phyloP scores from a whole-genome alignment of 2,113 vertebrate genomes.

The Campylorhamphus procurvoides region DNA sequence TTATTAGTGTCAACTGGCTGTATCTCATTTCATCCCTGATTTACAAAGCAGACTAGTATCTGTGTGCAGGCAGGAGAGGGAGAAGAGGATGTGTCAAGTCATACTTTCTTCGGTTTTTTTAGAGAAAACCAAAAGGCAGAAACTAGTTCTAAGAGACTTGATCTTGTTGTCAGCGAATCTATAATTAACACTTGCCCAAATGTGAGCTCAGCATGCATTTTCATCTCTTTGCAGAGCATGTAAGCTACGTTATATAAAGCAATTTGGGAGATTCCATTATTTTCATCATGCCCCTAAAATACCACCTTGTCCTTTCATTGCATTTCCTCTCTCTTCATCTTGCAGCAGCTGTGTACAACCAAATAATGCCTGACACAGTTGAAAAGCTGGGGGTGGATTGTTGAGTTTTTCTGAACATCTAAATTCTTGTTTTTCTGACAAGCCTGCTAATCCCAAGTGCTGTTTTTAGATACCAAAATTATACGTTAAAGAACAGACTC shows the following conservation, averaged over 20 bases:
- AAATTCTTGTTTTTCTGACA: conserved; percentile 63
- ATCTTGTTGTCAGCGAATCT: background rate
- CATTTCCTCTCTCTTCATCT: conserved; percentile 36
- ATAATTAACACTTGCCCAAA: conserved; percentile 30
- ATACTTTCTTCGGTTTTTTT: background rate
- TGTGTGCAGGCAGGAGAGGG: background rate
- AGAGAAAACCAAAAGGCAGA: background rate
- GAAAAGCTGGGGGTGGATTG: conserved; percentile 48
- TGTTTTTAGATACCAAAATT: conserved; percentile 65
- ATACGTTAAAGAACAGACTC: conserved; percentile 48
- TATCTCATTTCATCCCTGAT: background rate
- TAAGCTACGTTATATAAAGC: background rate
- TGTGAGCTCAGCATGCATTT: background rate
- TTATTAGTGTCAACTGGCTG: background rate
- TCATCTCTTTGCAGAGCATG: background rate
- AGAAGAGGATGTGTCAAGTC: background rate
- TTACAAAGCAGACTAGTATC: background rate
- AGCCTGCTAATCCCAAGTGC: conserved; percentile 46
- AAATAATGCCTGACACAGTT: conserved; percentile 53
- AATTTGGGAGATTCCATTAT: background rate
- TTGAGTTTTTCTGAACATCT: conserved; percentile 44
- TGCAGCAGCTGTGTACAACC: conserved; percentile 48
- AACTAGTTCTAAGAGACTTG: background rate
- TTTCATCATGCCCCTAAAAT: conserved; percentile 43
- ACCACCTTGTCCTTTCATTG: conserved; percentile 48